phyloP scores from a whole-genome alignment of 1,140 invertebrate species.

The Paramacrobiotus metropolitanus region DNA sequence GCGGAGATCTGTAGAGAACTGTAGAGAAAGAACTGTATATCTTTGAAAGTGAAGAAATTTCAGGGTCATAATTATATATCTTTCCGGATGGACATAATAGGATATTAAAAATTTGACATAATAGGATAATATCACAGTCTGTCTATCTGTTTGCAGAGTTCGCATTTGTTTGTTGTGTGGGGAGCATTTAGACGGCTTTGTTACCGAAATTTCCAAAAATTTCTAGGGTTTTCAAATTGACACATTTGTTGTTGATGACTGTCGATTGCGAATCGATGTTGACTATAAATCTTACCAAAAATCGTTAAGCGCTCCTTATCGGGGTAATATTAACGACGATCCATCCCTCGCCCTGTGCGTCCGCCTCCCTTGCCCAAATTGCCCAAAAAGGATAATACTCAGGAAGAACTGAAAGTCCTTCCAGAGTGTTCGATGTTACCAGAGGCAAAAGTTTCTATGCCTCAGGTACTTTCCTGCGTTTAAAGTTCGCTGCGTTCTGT shows the following conservation, averaged over 20 bases:
- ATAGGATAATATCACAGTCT: no score
- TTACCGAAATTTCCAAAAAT: conserved; percentile 42
- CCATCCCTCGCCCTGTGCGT: background rate
- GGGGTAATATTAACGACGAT: background rate
- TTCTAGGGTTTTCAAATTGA: background rate
- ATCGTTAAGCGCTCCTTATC: background rate
- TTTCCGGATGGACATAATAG: no score
- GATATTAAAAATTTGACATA: no score
- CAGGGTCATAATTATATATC: no score
- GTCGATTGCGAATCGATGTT: background rate
- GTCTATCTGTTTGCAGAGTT: background rate
- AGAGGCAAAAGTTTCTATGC: conserved; percentile 35
- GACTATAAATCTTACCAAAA: background rate
- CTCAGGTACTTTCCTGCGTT: conserved; percentile 11
- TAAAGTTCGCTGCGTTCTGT: no score
- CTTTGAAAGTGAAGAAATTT: no score
- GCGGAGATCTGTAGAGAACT: no score
- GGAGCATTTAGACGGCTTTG: conserved; percentile 13
- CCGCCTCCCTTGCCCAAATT: conserved; percentile 45
- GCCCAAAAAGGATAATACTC: conserved; percentile 64
- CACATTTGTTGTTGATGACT: background rate
- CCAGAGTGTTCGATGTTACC: conserved; percentile 83
- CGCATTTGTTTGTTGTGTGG: background rate
- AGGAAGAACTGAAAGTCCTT: conserved; percentile 59
- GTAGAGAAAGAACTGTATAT: no score